Evolutionary conservation across 2,797 vertebrate species (phyloP).

Genomic region (Lagothrix lagotricha): DNA sequence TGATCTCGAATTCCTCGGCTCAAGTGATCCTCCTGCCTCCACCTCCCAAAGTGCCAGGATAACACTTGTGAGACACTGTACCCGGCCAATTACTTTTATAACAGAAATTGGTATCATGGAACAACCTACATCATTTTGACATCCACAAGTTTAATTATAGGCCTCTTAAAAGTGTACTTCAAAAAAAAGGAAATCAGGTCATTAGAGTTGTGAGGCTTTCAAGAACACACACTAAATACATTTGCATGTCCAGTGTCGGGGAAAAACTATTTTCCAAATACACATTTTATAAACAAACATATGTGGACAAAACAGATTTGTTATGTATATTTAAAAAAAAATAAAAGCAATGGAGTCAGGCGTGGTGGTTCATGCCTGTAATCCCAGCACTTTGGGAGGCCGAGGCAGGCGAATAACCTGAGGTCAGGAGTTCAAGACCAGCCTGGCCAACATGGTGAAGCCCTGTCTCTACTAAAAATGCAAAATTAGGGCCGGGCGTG

Average conservation of each 20-base stretch:
- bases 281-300: not conserved
- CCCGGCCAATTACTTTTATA: not conserved
- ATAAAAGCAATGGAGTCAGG: not conserved
- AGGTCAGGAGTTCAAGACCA: no score
- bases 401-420: no score
- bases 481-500: no score
- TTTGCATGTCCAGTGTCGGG: not conserved
- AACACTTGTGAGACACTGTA: not conserved
- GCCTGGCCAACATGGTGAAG: no score
- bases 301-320: not conserved
- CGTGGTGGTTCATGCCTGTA: no score
- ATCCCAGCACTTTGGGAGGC: no score
- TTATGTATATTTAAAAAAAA: not conserved
- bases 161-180: slow-evolving; percentile 3
- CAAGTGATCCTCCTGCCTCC: not conserved
- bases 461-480: no score
- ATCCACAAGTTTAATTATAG: not conserved
- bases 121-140: not conserved
- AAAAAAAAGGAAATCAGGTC: not conserved
- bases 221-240: not conserved
- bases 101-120: not conserved
- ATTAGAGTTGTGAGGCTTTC: not conserved
- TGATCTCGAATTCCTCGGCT: not conserved
- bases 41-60: not conserved
- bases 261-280: slow-evolving; percentile 27